Evolutionary conservation across 2,113 vertebrate genomes (phyloP).

Genomic region (Micromys minutus): DNA sequence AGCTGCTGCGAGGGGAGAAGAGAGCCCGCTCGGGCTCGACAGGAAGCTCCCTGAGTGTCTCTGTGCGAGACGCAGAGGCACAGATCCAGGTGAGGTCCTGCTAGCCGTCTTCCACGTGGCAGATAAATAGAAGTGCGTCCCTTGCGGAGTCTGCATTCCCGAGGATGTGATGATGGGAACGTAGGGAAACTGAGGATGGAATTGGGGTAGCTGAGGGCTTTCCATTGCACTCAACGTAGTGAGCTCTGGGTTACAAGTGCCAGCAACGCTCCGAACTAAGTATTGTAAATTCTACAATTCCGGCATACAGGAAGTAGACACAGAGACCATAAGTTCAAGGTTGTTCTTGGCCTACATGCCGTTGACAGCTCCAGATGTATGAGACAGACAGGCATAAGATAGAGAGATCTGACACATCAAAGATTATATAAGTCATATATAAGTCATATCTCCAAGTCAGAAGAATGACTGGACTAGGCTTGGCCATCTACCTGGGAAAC

Average conservation of each 20-base stretch:
- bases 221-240: neutral
- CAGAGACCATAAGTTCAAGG: neutral
- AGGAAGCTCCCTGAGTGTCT: constrained; percentile 92
- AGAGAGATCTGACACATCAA: neutral
- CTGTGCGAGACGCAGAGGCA: constrained; percentile 92
- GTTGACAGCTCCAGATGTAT: rapidly evolving
- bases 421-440: neutral
- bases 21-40: constrained; percentile 94
- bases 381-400: neutral
- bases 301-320: neutral
- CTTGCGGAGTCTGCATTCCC: too few relatives aligned
- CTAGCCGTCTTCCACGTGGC: rapidly evolving
- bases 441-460: neutral
- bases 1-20: constrained; percentile 94
- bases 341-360: neutral
- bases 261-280: neutral
- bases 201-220: neutral
- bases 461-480: neutral
- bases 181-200: neutral
- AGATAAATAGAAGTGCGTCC: neutral
- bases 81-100: constrained; percentile 93
- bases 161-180: neutral
- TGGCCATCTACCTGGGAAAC: neutral
- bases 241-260: neutral
- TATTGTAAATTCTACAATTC: neutral